Evolutionary conservation across 2,888 invertebrate species (phyloP).

Genomic region (Flabesymbios commensalis): DNA sequence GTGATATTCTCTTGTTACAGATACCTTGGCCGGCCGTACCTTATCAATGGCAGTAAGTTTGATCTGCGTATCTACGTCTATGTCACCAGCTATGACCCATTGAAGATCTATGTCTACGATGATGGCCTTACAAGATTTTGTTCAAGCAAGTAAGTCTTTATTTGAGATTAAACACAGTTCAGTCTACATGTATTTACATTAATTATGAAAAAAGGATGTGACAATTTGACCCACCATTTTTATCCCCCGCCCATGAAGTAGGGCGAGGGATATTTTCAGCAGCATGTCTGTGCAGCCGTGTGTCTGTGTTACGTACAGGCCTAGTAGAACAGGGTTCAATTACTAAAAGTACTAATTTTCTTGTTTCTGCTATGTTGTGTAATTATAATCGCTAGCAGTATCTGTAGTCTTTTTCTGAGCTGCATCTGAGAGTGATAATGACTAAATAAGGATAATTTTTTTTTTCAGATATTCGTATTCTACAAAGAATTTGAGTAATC

Average conservation of each 20-base stretch:
- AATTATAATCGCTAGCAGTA: too few species aligned
- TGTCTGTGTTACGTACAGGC: too few species aligned
- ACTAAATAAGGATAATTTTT: not conserved
- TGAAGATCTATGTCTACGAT: constrained; percentile 91
- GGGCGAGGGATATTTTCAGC: too few species aligned
- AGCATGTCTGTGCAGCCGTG: too few species aligned
- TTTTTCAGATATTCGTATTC: constrained; percentile 56
- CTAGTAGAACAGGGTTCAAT: too few species aligned
- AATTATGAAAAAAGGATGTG: not conserved
- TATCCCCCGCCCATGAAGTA: too few species aligned
- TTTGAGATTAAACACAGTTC: too few species aligned
- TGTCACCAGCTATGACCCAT: constrained; percentile 92
- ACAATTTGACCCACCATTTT: not conserved
- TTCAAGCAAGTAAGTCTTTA: constrained; percentile 58
- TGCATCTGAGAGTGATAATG: too few species aligned
- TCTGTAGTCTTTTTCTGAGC: too few species aligned
- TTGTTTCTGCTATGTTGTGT: too few species aligned
- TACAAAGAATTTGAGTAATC: constrained; percentile 61
- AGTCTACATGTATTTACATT: not conserved
- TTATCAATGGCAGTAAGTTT: constrained; percentile 88
- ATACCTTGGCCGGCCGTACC: constrained; percentile 56
- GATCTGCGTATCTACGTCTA: constrained; percentile 93
- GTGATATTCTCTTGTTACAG: constrained; percentile 29
- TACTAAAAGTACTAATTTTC: not conserved
- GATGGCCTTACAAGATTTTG: constrained; percentile 73